Evolutionary conservation across 2,888 invertebrate genomes (phyloP).

Genomic region (Protonemura montana): DNA sequence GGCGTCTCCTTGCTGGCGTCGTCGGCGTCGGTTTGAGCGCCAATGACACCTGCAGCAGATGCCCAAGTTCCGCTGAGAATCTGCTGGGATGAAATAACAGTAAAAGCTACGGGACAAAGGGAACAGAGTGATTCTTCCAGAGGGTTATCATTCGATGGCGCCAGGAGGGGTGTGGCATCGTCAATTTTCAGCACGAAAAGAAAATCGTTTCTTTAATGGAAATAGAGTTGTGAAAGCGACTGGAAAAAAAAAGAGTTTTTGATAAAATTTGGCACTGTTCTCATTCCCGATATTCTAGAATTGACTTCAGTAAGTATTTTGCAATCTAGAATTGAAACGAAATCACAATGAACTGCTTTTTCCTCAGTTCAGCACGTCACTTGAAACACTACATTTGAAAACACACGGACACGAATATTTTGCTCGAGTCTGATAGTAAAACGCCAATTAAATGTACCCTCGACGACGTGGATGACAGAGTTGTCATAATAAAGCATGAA

Average conservation of each 20-base stretch:
- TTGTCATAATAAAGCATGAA: background rate
- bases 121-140: background rate
- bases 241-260: background rate
- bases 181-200: slow-evolving; percentile 26
- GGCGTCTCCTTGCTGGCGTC: background rate
- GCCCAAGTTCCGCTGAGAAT: slow-evolving; percentile 2
- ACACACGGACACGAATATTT: background rate
- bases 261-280: no score
- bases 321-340: no score
- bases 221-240: slow-evolving; percentile 16
- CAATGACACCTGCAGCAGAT: slow-evolving; percentile 41
- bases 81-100: slow-evolving; percentile 41
- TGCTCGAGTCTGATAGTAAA: background rate
- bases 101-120: slow-evolving; percentile 43
- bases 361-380: no score
- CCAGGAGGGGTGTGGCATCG: slow-evolving; percentile 15
- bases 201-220: background rate
- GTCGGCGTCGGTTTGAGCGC: background rate
- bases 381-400: no score
- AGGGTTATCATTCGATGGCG: slow-evolving; percentile 25
- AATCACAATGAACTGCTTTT: no score
- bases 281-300: no score
- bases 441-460: background rate
- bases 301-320: no score
- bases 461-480: background rate